Evolutionary conservation across 2,888 invertebrate genomes (phyloP), one percentile per base, ranked within the genome.

Genomic region (Dichetophora obliterata): DNA sequence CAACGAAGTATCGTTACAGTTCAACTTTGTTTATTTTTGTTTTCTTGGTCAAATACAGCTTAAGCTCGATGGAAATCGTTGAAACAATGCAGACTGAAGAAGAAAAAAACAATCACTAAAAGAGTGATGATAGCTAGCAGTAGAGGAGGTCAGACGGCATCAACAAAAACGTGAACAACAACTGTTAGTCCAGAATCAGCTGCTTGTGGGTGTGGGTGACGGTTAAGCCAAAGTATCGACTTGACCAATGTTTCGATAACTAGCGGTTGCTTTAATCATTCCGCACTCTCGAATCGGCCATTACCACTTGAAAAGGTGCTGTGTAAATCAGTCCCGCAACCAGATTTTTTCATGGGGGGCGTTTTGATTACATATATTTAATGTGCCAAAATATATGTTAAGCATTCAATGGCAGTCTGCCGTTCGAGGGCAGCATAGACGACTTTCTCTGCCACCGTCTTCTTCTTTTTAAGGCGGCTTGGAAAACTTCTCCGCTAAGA

Each of bases 241-340:
- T 27, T 31, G 63, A 50, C 73, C 63, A 65, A 50, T 73, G 63
- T 73, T 50, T 50, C 75, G 34, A 75, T 73, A 75, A 74, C 68
- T 34, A 69, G 72, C 72, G 75, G 75, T 75, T 71, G 71, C 75
- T 75, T 52, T 78, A 78, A 78, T 78, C 73, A 72, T 78, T 72
- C 75, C 69, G 54, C 27, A 61, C 73, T 43, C 74, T 73, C 22
- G 43, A 22, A 43, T 22, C n/a, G 57, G 14, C 43, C 43, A 43
- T 43, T 43, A 11, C 43, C 43, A 43, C 11, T 43, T 43, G 11
- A 43, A 43, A 3, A 43, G 43, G 14, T 31, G 31, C 43, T 43
- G 11, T 43, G n/a, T n/a, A n/a, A n/a, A n/a, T n/a, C n/a, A n/a
- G n/a, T n/a, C n/a, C n/a, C n/a, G n/a, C n/a, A n/a, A n/a, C n/a